These are phyloP conservation scores for Riptortus pedestris DNA, from an alignment of 1,140 invertebrate species.

Conservation along the genomic window DNA sequence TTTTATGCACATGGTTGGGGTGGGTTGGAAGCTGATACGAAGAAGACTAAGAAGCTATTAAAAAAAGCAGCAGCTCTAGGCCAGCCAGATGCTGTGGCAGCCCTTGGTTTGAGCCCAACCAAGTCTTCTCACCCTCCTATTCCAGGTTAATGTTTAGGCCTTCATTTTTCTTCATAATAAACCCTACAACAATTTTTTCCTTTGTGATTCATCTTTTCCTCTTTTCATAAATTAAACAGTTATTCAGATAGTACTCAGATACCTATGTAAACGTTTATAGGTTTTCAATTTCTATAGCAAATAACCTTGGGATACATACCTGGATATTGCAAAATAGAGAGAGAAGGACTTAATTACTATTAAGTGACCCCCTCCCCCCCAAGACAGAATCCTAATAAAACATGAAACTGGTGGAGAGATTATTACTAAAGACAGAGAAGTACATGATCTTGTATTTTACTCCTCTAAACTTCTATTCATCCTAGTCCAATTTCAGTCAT, in stretches of 20 bases:
- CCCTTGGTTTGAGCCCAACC: conserved; percentile 36
- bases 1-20: conserved; percentile 52
- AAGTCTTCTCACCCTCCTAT: neutral
- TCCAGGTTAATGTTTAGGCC: neutral
- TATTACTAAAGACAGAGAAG: no score
- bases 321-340: no score
- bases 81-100: conserved; percentile 44
- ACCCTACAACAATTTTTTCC: neutral
- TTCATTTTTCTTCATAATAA: neutral
- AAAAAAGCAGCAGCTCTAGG: conserved; percentile 47
- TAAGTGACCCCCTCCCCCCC: no score
- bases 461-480: no score
- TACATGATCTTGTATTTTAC: no score
- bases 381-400: no score
- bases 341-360: no score
- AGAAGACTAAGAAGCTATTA: conserved; percentile 42
- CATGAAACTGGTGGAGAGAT: no score
- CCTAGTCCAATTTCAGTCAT: no score
- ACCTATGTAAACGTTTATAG: neutral
- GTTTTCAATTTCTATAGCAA: no score
- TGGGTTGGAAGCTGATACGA: conserved; percentile 39
- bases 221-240: neutral
- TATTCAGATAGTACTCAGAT: neutral
- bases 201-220: neutral
- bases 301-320: no score